Percentiles rank a stretch among this genome's conserved stretches.
Conservation (phyloP, 2,888 invertebrate species). For the Endotricha flammealis region DNA sequence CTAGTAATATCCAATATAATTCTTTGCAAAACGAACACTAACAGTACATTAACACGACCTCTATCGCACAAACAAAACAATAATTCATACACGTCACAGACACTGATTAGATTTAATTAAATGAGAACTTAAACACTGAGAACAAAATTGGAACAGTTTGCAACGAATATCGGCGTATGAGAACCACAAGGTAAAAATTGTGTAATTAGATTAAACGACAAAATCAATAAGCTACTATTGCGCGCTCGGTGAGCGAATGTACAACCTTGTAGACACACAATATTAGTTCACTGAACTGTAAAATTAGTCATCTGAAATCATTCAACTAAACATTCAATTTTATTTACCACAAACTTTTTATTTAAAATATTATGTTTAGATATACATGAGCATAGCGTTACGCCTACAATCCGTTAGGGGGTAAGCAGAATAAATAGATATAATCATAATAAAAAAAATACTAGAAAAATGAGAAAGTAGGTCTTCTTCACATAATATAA, state of each 20-base stretch:
- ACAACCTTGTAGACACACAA: slow-evolving; percentile 25
- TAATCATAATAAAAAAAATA: not conserved
- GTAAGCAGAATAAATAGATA: no score
- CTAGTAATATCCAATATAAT: slow-evolving; percentile 3
- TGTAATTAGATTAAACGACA: slow-evolving; percentile 33
- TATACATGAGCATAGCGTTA: no score
- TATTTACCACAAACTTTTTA: no score
- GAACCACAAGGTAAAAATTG: slow-evolving; percentile 1
- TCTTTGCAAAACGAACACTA: slow-evolving; percentile 17
- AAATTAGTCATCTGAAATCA: slow-evolving; percentile 15
- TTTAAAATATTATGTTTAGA: no score
- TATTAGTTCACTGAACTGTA: slow-evolving; percentile 29
- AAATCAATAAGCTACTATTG: slow-evolving; percentile 28
- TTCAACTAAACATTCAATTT: no score
- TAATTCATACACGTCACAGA: slow-evolving; percentile 17
- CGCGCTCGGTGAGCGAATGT: slow-evolving; percentile 14
- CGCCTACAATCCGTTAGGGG: no score
- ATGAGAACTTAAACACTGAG: slow-evolving; percentile 1
- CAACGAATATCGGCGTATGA: no score
- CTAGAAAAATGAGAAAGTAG: no score
- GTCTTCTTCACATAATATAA: no score
- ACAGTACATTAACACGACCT: slow-evolving; percentile 32
- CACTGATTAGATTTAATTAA: slow-evolving; percentile 28
- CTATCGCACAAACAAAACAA: slow-evolving; percentile 33
- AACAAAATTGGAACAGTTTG: not conserved